Conservation (phyloP, 2,113 vertebrate genomes). For the Zeus faber region DNA sequence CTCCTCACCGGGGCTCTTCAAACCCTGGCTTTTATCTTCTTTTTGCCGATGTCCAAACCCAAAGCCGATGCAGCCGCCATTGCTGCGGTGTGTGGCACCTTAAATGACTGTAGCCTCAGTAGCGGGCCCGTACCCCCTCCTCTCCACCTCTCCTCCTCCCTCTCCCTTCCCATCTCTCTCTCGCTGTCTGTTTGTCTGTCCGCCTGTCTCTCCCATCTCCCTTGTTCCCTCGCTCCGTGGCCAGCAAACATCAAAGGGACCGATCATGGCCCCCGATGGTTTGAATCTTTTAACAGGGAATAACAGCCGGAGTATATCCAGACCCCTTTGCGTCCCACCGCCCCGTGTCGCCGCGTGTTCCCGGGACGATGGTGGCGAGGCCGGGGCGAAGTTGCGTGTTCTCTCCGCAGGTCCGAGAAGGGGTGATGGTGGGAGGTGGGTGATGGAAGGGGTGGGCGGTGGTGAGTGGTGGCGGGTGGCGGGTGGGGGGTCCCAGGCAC, state of each 20-base stretch:
- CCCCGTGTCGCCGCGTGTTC: slow-evolving; percentile 91
- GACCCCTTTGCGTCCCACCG: slow-evolving; percentile 88
- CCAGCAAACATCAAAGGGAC: slow-evolving; percentile 98
- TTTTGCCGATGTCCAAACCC: too few species aligned
- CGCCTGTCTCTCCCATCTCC: slow-evolving; percentile 76
- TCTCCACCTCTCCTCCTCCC: slow-evolving; percentile 76
- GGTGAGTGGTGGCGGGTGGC: too few species aligned
- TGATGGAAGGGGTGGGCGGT: slow-evolving; percentile 22
- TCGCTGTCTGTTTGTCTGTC: slow-evolving; percentile 48
- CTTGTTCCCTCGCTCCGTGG: slow-evolving; percentile 90
- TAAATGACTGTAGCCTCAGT: too few species aligned
- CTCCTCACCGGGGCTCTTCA: too few species aligned
- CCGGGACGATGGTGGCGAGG: slow-evolving; percentile 91
- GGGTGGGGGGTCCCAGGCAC: slow-evolving; percentile 72
- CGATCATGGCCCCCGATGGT: slow-evolving; percentile 94
- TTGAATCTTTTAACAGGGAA: slow-evolving; percentile 99
- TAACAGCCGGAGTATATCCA: slow-evolving; percentile 98
- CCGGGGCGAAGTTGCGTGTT: slow-evolving; percentile 78
- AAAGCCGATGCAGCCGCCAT: too few species aligned
- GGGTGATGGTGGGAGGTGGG: slow-evolving; percentile 16
- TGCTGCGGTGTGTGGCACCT: too few species aligned
- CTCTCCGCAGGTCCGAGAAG: slow-evolving; percentile 83
- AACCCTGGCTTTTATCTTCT: too few species aligned
- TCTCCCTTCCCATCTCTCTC: slow-evolving; percentile 77
- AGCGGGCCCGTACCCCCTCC: slow-evolving; percentile 86